Conservation (phyloP, 1,140 invertebrate species). For the Trichogramma pretiosum region DNA sequence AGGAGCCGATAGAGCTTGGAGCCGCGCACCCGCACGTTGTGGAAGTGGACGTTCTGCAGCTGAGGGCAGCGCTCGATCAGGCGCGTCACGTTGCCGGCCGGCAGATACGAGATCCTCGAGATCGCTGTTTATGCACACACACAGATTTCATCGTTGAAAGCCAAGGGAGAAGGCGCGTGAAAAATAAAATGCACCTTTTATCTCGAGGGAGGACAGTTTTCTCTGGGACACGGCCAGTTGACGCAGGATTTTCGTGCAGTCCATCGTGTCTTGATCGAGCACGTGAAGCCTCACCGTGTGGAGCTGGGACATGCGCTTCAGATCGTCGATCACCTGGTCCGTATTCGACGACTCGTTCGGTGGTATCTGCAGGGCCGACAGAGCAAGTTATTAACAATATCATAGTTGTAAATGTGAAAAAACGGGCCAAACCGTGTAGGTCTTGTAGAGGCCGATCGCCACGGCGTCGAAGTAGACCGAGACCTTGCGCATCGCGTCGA, state of each 20-base stretch:
- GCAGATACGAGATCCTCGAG: slow-evolving; percentile 24
- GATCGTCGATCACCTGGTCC: slow-evolving; percentile 22
- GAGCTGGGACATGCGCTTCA: slow-evolving; percentile 30
- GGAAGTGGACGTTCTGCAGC: slow-evolving; percentile 27
- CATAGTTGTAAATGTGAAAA: neutral
- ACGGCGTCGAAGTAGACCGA: slow-evolving; percentile 22
- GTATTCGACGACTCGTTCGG: slow-evolving; percentile 20
- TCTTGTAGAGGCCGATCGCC: slow-evolving; percentile 26
- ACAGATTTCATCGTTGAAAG: no score
- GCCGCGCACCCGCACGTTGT: slow-evolving; percentile 22
- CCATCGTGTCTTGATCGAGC: no score
- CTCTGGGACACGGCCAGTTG: slow-evolving; percentile 31
- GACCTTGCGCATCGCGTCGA: slow-evolving; percentile 21
- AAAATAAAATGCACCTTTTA: neutral
- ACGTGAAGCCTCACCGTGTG: no score
- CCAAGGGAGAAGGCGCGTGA: no score
- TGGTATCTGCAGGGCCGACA: slow-evolving; percentile 18
- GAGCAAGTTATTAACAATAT: neutral
- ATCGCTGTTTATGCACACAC: slow-evolving; percentile 17
- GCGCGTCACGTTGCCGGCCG: slow-evolving; percentile 20
- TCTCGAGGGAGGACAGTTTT: slow-evolving; percentile 11
- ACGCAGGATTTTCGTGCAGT: slow-evolving; percentile 28
- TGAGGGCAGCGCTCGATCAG: slow-evolving; percentile 27
- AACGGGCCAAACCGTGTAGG: slow-evolving; percentile 26
- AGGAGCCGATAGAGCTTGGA: slow-evolving; percentile 29